Evolutionary conservation across 2,888 invertebrate species (phyloP).

Genomic region (Eupsilia transversa): DNA sequence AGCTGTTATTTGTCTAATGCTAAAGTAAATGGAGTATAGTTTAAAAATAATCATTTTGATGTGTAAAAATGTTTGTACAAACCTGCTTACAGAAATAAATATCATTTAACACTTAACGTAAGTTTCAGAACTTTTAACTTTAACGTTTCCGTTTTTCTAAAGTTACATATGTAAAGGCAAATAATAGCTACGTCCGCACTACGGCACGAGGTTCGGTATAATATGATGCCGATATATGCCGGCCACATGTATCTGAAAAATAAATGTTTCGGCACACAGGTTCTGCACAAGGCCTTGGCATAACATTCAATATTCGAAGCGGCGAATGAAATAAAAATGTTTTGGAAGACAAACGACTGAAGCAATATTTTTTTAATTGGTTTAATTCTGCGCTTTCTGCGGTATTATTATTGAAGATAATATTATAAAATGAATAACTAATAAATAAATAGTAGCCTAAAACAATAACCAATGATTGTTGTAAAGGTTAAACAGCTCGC

Average conservation of each 20-base stretch:
- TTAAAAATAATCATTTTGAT: neutral
- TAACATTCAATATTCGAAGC: constrained; percentile 37
- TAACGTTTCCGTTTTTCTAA: constrained; percentile 2
- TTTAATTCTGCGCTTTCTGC: neutral
- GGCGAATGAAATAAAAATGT: constrained; percentile 7
- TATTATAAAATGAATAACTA: no score
- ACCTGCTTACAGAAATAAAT: neutral
- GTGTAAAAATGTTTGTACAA: neutral
- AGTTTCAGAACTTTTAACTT: constrained; percentile 1
- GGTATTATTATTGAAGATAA: neutral
- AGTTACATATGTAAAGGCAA: neutral
- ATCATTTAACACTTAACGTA: neutral
- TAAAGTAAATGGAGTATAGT: no score
- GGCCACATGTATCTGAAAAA: constrained; percentile 36
- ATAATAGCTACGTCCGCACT: constrained; percentile 25
- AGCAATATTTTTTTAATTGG: constrained; percentile 9
- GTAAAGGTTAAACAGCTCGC: neutral
- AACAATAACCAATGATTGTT: neutral
- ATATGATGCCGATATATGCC: constrained; percentile 16
- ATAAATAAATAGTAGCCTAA: neutral
- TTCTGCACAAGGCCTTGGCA: constrained; percentile 22
- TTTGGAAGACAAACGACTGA: neutral
- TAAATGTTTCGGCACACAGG: constrained; percentile 42
- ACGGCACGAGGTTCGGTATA: constrained; percentile 9
- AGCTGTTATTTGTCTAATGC: no score